Percentiles rank a stretch among this genome's conserved stretches.
Evolutionary conservation across 2,797 vertebrate species (phyloP).

Genomic region (Gymnodraco acuticeps): DNA sequence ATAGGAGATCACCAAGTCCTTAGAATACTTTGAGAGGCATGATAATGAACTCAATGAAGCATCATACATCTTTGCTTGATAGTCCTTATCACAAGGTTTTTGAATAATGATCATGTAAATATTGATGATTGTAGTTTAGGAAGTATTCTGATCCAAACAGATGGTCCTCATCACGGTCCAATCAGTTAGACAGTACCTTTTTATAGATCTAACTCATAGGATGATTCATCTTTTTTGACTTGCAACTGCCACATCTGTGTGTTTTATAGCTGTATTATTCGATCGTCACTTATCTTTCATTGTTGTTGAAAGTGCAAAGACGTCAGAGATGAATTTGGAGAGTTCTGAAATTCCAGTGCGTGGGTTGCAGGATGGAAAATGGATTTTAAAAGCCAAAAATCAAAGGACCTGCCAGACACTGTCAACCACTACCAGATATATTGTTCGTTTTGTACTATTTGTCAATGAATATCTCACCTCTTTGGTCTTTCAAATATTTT

Average conservation of each 20-base stretch:
- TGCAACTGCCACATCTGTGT: constrained; percentile 5
- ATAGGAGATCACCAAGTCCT: no score
- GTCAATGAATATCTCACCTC: constrained; percentile 26
- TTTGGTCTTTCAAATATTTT: constrained; percentile 43
- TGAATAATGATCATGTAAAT: no score
- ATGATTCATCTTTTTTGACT: constrained; percentile 18
- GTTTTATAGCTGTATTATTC: constrained; percentile 25
- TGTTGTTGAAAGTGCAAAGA: constrained; percentile 51
- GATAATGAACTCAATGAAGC: no score
- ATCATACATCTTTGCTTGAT: no score
- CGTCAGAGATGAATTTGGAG: constrained; percentile 60
- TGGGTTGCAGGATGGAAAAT: constrained; percentile 43
- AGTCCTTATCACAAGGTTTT: no score
- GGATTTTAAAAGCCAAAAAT: constrained; percentile 40
- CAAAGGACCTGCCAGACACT: constrained; percentile 46
- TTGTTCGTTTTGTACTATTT: constrained; percentile 4
- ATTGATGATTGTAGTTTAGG: no score
- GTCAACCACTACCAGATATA: constrained; percentile 34
- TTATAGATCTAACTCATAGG: no score
- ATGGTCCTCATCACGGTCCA: no score
- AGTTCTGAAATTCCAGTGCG: constrained; percentile 53
- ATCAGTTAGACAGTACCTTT: no score
- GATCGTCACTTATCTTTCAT: constrained; percentile 33
- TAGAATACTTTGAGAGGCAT: no score
- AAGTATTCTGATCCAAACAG: no score